Conservation (phyloP, 1,140 invertebrate genomes). For the Aethina tumida region DNA sequence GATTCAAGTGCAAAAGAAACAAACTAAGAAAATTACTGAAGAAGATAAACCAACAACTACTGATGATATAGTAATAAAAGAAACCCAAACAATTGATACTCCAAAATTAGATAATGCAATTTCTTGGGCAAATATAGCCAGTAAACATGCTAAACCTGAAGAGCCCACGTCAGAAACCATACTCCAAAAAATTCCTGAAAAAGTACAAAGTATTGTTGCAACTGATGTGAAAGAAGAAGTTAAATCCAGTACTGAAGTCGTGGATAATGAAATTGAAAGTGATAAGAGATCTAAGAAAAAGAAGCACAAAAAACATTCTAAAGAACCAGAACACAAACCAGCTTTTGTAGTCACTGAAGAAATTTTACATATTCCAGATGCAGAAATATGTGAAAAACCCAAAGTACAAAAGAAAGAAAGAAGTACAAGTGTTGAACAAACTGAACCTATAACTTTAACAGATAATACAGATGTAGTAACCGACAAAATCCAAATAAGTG, state of each 20-base stretch:
- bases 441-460: too few relatives aligned
- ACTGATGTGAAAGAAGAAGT: constrained; percentile 1
- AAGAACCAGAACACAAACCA: not conserved
- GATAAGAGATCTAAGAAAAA: constrained; percentile 8
- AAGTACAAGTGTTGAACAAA: too few relatives aligned
- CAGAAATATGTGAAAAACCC: too few relatives aligned
- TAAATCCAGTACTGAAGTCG: not conserved
- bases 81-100: constrained; percentile 6
- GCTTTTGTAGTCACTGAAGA: not conserved
- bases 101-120: too few relatives aligned
- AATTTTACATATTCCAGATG: not conserved
- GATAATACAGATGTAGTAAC: too few relatives aligned
- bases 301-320: constrained; percentile 5
- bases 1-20: too few relatives aligned
- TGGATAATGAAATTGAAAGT: not conserved
- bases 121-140: too few relatives aligned
- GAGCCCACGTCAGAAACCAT: too few relatives aligned
- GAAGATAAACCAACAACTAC: too few relatives aligned
- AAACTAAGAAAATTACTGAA: not conserved
- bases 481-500: too few relatives aligned
- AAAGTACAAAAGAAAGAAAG: too few relatives aligned
- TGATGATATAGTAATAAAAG: constrained; percentile 4
- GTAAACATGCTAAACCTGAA: too few relatives aligned
- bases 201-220: not conserved
- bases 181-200: constrained; percentile 5